Conservation (phyloP, 2,113 vertebrate genomes). For the Suncus etruscus region DNA sequence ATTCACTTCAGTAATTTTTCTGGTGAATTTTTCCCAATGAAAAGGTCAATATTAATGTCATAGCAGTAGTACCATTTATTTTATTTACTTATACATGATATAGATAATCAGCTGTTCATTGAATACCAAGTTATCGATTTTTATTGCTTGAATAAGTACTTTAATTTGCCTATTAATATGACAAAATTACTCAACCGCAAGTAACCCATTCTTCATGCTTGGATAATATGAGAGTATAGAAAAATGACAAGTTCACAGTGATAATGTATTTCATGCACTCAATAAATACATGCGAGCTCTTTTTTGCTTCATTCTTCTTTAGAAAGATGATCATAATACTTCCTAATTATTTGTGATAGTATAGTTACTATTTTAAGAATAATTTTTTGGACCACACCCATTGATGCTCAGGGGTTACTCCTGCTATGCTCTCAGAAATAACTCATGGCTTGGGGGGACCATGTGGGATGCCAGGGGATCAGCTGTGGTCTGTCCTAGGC, state of each 20-base stretch:
- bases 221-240: background rate
- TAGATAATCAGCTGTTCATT: conserved; percentile 36
- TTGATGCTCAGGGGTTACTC: too few relatives aligned
- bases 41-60: conserved; percentile 14
- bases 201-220: background rate
- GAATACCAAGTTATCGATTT: background rate
- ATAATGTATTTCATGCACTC: background rate
- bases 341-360: background rate
- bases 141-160: conserved; percentile 32
- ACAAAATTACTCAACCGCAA: conserved; percentile 15
- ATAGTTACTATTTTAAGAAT: background rate
- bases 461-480: too few relatives aligned
- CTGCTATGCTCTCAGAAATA: too few relatives aligned
- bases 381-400: too few relatives aligned
- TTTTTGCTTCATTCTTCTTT: background rate
- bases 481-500: too few relatives aligned
- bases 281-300: background rate
- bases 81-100: background rate
- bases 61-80: background rate
- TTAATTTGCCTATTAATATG: conserved; percentile 33
- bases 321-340: background rate
- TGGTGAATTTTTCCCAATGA: background rate
- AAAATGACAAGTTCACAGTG: background rate
- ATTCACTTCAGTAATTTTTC: background rate
- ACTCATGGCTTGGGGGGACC: too few relatives aligned